Conservation (phyloP, 2,888 invertebrate genomes). For the Nezara viridula region DNA sequence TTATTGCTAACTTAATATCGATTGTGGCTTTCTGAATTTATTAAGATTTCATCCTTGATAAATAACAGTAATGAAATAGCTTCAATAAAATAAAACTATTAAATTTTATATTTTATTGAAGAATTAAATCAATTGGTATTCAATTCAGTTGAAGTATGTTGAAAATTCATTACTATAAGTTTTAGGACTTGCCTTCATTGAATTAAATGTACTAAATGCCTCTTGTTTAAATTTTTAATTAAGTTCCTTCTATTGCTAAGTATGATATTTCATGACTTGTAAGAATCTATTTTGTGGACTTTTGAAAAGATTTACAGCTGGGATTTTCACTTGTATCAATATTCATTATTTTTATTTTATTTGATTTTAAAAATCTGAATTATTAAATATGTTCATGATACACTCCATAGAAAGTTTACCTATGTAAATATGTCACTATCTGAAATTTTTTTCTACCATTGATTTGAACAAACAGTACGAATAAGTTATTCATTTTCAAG, state of each 20-base stretch:
- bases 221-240: not conserved
- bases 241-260: constrained; percentile 3
- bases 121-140: not conserved
- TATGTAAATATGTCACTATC: no score
- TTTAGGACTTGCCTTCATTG: not conserved
- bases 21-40: not conserved
- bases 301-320: not conserved
- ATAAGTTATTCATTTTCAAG: not conserved
- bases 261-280: not conserved
- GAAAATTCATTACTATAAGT: not conserved
- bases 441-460: not conserved
- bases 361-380: not conserved
- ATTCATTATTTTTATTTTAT: not conserved
- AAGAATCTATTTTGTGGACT: not conserved
- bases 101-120: not conserved
- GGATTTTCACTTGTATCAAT: not conserved
- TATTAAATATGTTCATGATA: not conserved
- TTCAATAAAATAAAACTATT: not conserved
- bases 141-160: not conserved
- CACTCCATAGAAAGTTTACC: not conserved
- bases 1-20: not conserved
- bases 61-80: no score
- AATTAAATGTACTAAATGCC: no score
- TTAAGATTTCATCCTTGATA: no score
- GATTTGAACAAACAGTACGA: not conserved